phyloP scores from a whole-genome alignment of 2,888 invertebrate species.

The Adelognathus sp. region DNA sequence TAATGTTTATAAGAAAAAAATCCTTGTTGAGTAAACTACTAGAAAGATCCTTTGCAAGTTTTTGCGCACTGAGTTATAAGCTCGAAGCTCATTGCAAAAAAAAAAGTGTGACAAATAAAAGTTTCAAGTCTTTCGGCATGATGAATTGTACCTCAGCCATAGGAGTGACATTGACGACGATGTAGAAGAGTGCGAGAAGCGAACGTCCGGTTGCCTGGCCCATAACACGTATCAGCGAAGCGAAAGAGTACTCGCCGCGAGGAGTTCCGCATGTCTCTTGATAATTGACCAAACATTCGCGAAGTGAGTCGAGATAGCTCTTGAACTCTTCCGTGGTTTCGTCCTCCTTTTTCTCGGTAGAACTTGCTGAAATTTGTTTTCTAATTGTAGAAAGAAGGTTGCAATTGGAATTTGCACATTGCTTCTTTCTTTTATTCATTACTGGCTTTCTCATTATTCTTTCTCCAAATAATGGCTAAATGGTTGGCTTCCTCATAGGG shows the following conservation, averaged over 20 bases:
- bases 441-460: too few species aligned
- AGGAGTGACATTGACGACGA: slow-evolving; percentile 72
- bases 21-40: too few species aligned
- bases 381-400: too few species aligned
- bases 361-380: not conserved
- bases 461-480: too few species aligned
- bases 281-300: slow-evolving; percentile 73
- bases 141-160: slow-evolving; percentile 68
- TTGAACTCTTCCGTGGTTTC: slow-evolving; percentile 28
- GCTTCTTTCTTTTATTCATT: too few species aligned
- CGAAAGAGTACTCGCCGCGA: slow-evolving; percentile 72
- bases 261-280: slow-evolving; percentile 73
- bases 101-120: not conserved
- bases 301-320: slow-evolving; percentile 62
- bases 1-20: too few species aligned
- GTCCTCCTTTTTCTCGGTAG: slow-evolving; percentile 33
- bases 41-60: too few species aligned
- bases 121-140: too few species aligned
- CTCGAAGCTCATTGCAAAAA: too few species aligned
- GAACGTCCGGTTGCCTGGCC: slow-evolving; percentile 73
- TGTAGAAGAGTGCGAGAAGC: slow-evolving; percentile 71
- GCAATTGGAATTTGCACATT: too few species aligned
- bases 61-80: too few species aligned
- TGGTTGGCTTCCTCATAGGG: too few species aligned
- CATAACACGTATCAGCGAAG: slow-evolving; percentile 71